Percentiles rank a stretch among this genome's conserved stretches.
These are phyloP conservation scores for Elaphurus davidianus DNA, from an alignment of 2,113 vertebrate species.

Conservation along the genomic window DNA sequence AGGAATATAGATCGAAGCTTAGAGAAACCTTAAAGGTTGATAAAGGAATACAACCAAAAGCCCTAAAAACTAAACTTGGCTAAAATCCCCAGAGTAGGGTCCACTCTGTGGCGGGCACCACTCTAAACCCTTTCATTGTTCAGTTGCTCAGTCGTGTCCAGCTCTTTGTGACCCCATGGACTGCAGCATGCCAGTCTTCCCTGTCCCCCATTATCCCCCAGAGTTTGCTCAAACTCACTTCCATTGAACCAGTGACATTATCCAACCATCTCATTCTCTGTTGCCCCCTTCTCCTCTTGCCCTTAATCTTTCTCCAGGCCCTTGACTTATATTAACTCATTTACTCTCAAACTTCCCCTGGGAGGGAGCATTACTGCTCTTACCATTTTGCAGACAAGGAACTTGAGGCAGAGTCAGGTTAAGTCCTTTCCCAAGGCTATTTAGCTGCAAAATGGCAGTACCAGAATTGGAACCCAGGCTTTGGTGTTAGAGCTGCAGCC, in stretches of 20 bases:
- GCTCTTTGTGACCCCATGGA: background rate
- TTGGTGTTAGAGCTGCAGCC: background rate
- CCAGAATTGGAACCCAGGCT: background rate
- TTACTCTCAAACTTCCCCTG: background rate
- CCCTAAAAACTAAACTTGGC: background rate
- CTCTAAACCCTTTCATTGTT: background rate
- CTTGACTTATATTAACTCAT: background rate
- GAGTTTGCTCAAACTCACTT: background rate
- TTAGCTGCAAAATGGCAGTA: background rate
- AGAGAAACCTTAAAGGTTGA: background rate
- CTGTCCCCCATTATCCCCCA: background rate
- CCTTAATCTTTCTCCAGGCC: background rate
- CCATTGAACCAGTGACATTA: background rate
- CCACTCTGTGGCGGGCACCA: fast-evolving
- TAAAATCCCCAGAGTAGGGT: background rate
- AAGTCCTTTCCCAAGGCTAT: background rate
- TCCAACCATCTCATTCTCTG: background rate
- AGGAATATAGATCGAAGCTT: background rate
- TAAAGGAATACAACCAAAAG: background rate
- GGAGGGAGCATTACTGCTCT: background rate
- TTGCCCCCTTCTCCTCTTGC: background rate
- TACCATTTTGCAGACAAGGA: background rate
- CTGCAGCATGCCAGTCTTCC: background rate
- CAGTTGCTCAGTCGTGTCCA: background rate
- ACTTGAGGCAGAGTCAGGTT: background rate